Base-by-base conservation (phyloP, 2,888 invertebrate species). In the Platerodrilus igneus region DNA sequence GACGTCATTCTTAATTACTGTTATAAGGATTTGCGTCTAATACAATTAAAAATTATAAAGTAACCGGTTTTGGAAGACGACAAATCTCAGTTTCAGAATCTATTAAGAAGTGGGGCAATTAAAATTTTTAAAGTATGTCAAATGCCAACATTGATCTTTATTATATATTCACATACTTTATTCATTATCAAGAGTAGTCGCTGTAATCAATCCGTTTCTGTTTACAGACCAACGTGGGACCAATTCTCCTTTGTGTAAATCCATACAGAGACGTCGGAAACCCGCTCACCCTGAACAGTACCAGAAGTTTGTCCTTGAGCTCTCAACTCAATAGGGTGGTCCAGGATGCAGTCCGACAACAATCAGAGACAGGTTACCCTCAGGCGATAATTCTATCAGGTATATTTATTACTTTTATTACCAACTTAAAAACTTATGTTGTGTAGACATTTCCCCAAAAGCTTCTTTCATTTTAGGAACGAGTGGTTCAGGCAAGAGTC, bases 351-450 rank as follows among this genome's bases (percentile, higher is more conserved):
- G 89, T 93, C 53, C 77, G 91, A 48, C 92, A 92, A 70, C 92
- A 93, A 71, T 86, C 88, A 38, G 94, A 94, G 74, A 90, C 91
- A 50, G 93, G 93, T 54, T 93, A 92, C 71, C 93, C 93, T 39
- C 94, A 94, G 71, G 92, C 93, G 54, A 88, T 94, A 60, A 91
- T 94, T 52, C 77, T 93, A 38, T 93, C 88, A 49, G 91, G 90
- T 78, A 71, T 60, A 32, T n/a, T n/a, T n/a, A n/a, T n/a, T 32
- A 38, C 27, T 16, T 23, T 41, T 27, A 35, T 35, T 41, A 29
- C 38, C 31, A 14, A 27, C 33, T 33, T 37, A 41, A 34, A 31
- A 41, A 23, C n/a, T 35, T 23, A 35, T 21, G 34, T 38, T 43
- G 31, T 33, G 27, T 36, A 17, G 22, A 29, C 29, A 26, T 28